Conservation (phyloP, 2,113 vertebrate species). For the Odocoileus hemionus region DNA sequence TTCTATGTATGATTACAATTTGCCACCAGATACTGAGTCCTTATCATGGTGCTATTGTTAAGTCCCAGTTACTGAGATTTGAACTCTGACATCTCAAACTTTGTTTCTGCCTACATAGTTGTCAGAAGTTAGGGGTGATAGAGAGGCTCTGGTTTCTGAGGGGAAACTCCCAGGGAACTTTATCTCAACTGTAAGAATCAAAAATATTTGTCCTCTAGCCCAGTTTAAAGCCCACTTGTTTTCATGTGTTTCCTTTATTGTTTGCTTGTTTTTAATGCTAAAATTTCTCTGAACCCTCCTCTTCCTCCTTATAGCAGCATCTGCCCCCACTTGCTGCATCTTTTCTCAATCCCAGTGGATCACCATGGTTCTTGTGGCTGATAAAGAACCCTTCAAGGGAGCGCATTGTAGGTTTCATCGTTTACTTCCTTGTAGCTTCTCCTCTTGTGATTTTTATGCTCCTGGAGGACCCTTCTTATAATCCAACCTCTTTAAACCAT, state of each 20-base stretch:
- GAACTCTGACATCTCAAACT: background rate
- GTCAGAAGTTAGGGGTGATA: background rate
- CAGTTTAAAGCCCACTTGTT: background rate
- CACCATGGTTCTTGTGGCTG: background rate
- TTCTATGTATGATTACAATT: background rate
- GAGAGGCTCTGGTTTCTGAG: background rate
- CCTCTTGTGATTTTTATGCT: background rate
- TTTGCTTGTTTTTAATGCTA: background rate
- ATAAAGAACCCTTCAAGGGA: background rate
- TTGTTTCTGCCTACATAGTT: background rate
- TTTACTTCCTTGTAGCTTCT: background rate
- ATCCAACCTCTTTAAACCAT: background rate
- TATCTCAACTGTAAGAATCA: background rate
- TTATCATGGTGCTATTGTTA: background rate
- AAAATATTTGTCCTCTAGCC: background rate
- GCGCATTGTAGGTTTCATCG: background rate
- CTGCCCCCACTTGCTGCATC: background rate
- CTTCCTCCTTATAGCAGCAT: background rate
- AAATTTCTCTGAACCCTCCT: background rate
- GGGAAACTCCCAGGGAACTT: background rate
- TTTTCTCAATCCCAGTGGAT: background rate
- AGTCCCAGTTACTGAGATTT: background rate
- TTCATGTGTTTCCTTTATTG: background rate
- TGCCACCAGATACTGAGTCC: background rate
- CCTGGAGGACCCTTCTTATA: background rate